phyloP scores from a whole-genome alignment of 2,797 vertebrate genomes.

The Podarcis siculus region DNA sequence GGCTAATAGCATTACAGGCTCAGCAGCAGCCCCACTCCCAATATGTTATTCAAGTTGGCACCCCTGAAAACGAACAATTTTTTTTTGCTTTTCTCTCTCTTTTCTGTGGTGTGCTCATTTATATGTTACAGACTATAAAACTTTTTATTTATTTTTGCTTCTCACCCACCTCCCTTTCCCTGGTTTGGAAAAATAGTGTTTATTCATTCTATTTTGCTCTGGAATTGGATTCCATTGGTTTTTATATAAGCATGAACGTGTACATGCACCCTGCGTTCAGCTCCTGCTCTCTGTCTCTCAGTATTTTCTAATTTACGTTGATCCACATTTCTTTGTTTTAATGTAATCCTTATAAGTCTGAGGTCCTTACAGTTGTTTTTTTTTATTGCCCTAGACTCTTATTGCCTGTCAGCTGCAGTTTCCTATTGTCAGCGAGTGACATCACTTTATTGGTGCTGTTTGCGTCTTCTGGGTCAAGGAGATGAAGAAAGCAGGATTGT shows the following conservation, averaged over 20 bases:
- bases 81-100: not conserved
- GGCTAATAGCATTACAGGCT: too few relatives aligned
- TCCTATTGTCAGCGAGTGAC: not conserved
- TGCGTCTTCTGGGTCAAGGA: not conserved
- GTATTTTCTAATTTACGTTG: not conserved
- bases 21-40: too few relatives aligned
- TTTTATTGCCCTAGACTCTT: not conserved
- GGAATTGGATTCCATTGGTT: not conserved
- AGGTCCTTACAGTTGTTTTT: not conserved
- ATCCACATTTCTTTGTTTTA: not conserved
- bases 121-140: not conserved
- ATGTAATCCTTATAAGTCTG: not conserved
- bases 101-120: not conserved
- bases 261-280: not conserved
- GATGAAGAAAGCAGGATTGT: not conserved
- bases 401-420: not conserved
- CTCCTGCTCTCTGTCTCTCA: not conserved
- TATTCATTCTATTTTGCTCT: not conserved
- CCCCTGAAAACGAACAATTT: too few relatives aligned
- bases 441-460: not conserved
- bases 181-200: not conserved
- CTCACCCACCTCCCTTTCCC: not conserved
- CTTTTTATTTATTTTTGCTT: not conserved
- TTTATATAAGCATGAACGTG: too few relatives aligned
- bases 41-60: too few relatives aligned